A percentile compares a stretch with the other conserved stretches of the same genome.
Evolutionary conservation across 2,888 invertebrate species (phyloP).

Genomic region (Dorcus parallelipipedus): DNA sequence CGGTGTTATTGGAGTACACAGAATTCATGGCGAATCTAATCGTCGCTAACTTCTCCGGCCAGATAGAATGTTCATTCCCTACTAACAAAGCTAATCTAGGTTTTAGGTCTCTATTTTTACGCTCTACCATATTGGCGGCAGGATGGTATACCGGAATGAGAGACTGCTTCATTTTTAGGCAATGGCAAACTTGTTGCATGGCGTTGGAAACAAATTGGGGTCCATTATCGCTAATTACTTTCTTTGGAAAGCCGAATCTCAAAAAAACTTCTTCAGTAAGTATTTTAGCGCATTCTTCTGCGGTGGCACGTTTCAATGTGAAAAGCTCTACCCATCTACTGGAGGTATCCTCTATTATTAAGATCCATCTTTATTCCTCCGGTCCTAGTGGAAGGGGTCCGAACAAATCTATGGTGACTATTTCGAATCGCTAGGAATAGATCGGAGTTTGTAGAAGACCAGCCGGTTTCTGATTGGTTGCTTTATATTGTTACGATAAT

Average conservation of each 20-base stretch:
- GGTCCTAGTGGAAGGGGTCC: too few relatives aligned
- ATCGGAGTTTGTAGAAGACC: too few relatives aligned
- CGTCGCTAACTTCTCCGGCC: constrained; percentile 24
- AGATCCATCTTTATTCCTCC: constrained; percentile 21
- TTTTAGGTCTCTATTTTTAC: constrained; percentile 35
- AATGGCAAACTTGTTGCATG: constrained; percentile 18
- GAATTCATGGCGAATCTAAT: constrained; percentile 33
- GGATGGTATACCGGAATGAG: constrained; percentile 23
- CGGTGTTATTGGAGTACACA: constrained; percentile 22
- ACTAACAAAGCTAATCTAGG: constrained; percentile 30
- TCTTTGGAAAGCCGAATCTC: constrained; percentile 35
- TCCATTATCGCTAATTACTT: constrained; percentile 41
- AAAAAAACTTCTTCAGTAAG: constrained; percentile 31
- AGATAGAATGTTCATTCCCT: constrained; percentile 24
- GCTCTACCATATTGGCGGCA: constrained; percentile 36
- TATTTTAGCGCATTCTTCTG: constrained; percentile 24
- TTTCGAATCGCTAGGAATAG: too few relatives aligned
- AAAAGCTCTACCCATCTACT: constrained; percentile 32
- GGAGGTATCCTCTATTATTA: constrained; percentile 31
- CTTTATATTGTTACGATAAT: too few relatives aligned
- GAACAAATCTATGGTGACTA: too few relatives aligned
- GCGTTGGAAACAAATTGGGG: constrained; percentile 37
- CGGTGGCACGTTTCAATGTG: constrained; percentile 23
- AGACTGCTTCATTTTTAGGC: neutral
- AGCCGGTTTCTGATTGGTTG: too few relatives aligned